Percentiles rank a stretch among this genome's conserved stretches.
These are phyloP conservation scores for Microtus obscurus DNA, from an alignment of 2,797 vertebrate genomes.

Conservation along the genomic window DNA sequence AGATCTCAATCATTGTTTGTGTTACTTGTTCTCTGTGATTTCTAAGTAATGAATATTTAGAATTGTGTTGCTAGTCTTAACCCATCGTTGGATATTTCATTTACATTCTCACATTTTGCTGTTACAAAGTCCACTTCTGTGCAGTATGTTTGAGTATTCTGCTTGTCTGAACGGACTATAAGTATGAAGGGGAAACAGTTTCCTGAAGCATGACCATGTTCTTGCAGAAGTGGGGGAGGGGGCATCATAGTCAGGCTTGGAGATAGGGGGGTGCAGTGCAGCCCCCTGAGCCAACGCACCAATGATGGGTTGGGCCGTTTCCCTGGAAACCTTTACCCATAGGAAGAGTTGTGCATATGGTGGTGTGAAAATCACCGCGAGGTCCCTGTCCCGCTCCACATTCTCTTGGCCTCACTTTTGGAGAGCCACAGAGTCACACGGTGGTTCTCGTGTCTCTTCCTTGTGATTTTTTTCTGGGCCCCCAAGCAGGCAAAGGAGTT, in stretches of 20 bases:
- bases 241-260: not conserved
- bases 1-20: not conserved
- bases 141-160: not conserved
- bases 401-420: not conserved
- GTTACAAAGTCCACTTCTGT: conserved; percentile 26
- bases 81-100: not conserved
- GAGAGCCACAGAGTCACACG: rapidly evolving
- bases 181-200: not conserved
- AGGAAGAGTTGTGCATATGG: not conserved
- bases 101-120: conserved; percentile 29
- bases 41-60: conserved; percentile 1
- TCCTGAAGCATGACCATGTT: not conserved
- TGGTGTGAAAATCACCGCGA: not conserved
- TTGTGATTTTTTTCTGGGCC: not conserved
- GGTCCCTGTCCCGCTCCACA: not conserved
- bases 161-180: conserved; percentile 21
- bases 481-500: not conserved
- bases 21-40: not conserved
- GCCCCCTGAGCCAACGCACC: no score
- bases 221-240: conserved; percentile 40
- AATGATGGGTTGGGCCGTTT: not conserved
- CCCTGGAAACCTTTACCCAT: not conserved
- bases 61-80: not conserved
- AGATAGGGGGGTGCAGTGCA: rapidly evolving
- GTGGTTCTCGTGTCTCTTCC: no score